These are phyloP conservation scores for Myrmecophaga tridactyla DNA, from an alignment of 2,113 vertebrate species.

Conservation along the genomic window DNA sequence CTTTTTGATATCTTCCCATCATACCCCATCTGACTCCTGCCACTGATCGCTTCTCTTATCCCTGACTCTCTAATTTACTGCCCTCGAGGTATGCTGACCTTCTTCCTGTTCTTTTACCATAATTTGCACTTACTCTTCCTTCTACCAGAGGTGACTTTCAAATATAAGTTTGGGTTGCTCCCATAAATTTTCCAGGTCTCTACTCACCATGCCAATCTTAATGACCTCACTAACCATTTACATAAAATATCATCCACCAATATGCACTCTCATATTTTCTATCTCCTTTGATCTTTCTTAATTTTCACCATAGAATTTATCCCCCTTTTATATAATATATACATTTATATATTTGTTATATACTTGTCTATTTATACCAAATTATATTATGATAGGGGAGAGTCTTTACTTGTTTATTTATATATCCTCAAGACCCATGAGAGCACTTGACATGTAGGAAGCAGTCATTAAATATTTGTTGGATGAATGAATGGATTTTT, in stretches of 20 bases:
- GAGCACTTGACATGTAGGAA: background rate
- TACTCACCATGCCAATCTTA: background rate
- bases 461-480: conserved; percentile 15
- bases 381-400: background rate
- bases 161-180: background rate
- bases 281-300: background rate
- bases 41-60: background rate
- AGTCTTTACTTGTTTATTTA: background rate
- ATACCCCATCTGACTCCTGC: background rate
- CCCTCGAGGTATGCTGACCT: background rate
- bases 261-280: background rate
- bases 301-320: background rate
- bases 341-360: background rate
- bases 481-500: background rate
- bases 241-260: background rate
- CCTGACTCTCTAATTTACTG: background rate
- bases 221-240: background rate
- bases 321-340: background rate
- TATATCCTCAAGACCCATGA: background rate
- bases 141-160: background rate
- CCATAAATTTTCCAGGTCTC: background rate
- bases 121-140: background rate
- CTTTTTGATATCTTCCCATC: background rate
- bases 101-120: background rate
- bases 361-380: background rate